Percentiles rank a stretch among this genome's conserved stretches.
phyloP scores from a whole-genome alignment of 2,888 invertebrate genomes.

The Branchipolynoe longqiensis region DNA sequence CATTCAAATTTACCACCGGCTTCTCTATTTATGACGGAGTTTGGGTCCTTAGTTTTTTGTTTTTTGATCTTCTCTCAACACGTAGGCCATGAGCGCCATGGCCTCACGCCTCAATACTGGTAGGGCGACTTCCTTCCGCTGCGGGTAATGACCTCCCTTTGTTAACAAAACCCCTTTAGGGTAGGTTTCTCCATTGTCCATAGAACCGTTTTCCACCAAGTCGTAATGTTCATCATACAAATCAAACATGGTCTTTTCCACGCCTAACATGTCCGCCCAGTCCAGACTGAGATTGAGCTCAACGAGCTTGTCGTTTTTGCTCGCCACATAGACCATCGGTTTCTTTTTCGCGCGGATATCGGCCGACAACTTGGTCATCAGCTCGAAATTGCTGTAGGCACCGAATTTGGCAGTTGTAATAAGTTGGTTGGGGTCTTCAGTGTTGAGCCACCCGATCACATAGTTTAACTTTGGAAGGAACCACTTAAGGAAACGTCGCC shows the following conservation, averaged over 20 bases:
- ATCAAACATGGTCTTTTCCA: background rate
- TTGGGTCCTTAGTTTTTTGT: background rate
- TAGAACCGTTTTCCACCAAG: background rate
- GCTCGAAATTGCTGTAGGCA: conserved; percentile 17
- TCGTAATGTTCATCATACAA: conserved; percentile 18
- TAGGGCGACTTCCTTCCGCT: conserved; percentile 27
- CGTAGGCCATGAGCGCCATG: background rate
- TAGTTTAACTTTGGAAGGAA: conserved; percentile 43
- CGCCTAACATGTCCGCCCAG: conserved; percentile 27
- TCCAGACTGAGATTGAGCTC: conserved; percentile 21
- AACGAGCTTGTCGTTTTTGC: conserved; percentile 23
- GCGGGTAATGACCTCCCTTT: conserved; percentile 44
- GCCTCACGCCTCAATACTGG: background rate
- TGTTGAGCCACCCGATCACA: conserved; percentile 32
- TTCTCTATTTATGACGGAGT: too few relatives aligned
- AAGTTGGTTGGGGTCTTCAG: conserved; percentile 24
- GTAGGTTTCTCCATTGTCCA: background rate
- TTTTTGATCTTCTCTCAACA: too few relatives aligned
- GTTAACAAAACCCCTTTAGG: conserved; percentile 4
- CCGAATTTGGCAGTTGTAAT: conserved; percentile 29
- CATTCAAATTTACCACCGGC: too few relatives aligned
- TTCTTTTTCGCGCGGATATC: background rate
- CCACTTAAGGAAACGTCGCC: conserved; percentile 6
- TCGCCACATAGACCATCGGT: conserved; percentile 35
- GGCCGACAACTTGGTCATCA: background rate